Evolutionary conservation across 2,113 vertebrate genomes (phyloP).

Genomic region (Malurus cyaneus): DNA sequence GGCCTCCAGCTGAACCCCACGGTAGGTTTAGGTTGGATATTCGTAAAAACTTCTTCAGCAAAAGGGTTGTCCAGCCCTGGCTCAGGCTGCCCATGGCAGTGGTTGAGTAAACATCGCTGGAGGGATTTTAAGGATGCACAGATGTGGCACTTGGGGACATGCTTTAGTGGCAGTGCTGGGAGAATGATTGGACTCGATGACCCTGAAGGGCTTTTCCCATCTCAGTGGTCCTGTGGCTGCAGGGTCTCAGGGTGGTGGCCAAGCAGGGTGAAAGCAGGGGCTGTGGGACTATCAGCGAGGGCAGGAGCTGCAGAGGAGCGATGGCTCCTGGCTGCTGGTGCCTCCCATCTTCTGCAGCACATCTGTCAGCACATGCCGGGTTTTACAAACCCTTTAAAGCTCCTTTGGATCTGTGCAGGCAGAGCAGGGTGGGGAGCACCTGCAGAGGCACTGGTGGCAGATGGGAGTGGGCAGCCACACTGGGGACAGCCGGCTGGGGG

Average conservation of each 20-base stretch:
- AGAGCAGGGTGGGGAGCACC: background rate
- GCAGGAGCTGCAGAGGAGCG: background rate
- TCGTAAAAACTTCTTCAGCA: background rate
- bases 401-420: background rate
- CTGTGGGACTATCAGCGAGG: background rate
- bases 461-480: accelerated
- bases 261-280: background rate
- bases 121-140: background rate
- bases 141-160: background rate
- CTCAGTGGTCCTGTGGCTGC: background rate
- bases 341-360: background rate
- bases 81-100: background rate
- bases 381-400: background rate
- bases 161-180: background rate
- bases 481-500: background rate
- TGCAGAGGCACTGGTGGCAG: background rate
- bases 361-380: background rate
- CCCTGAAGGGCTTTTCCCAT: background rate
- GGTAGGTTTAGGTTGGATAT: background rate
- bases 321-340: background rate
- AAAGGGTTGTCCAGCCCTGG: background rate
- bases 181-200: background rate
- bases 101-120: background rate
- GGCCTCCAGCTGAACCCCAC: background rate
- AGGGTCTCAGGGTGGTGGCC: accelerated